Evolutionary conservation across 2,888 invertebrate species (phyloP), one percentile per base, ranked within the genome.

Genomic region (Oxyteleia sp.): DNA sequence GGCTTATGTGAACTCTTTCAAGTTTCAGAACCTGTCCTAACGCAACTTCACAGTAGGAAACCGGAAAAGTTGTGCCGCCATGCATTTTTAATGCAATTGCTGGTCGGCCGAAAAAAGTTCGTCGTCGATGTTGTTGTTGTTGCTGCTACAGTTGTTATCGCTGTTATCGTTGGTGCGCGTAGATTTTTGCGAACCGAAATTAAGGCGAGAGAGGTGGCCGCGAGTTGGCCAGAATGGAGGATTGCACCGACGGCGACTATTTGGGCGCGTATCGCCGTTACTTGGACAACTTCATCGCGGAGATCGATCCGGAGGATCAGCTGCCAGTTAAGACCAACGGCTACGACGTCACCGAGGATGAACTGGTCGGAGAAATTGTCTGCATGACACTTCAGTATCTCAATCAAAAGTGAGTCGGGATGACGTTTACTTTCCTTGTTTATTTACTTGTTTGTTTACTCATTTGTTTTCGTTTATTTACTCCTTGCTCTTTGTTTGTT

Each of bases 291-390:
- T 96, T 96, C 93, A 95, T 96, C 86, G 94, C 95, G 79, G 95
- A 95, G 69, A 95, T 96, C 57, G 95, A 96, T 88, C 96, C 95
- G 0, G 95, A 95, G 87, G 96, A 97, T 93, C 96, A 96, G 91
- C 94, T 97, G 87, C 96, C 97, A 64, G 96, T 97, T 55, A 95
- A 95, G 91, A 95, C 96, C 79, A 95, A 95, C 85, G 95, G 95
- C n/a, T n/a, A n/a, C n/a, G n/a, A n/a, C n/a, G n/a, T n/a, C n/a
- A n/a, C n/a, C n/a, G n/a, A n/a, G n/a, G n/a, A n/a, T n/a, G n/a
- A n/a, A n/a, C n/a, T n/a, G n/a, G n/a, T n/a, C n/a, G n/a, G n/a
- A n/a, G n/a, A n/a, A n/a, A n/a, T n/a, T n/a, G n/a, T n/a, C n/a
- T n/a, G n/a, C n/a, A n/a, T n/a, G n/a, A n/a, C n/a, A n/a, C n/a